Evolutionary conservation across 2,113 vertebrate species (phyloP).

Genomic region (Agapornis roseicollis): DNA sequence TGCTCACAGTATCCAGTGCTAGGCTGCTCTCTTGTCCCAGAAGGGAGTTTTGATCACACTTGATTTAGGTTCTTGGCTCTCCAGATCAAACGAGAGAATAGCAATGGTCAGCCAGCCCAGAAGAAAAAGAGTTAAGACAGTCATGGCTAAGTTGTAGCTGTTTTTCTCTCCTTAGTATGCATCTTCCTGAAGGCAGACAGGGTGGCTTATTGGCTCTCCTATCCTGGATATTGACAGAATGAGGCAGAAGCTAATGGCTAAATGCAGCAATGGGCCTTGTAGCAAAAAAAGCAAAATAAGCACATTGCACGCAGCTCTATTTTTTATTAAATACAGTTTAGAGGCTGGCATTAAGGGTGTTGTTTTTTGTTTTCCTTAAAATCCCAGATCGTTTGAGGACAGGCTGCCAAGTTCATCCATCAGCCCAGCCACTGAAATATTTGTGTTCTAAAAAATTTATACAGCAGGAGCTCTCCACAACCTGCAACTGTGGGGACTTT

Average conservation of each 20-base stretch:
- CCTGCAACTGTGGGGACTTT: conserved; percentile 31
- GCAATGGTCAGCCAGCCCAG: neutral
- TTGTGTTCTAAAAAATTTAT: conserved; percentile 55
- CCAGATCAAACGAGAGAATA: neutral
- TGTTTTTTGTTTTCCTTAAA: conserved; percentile 59
- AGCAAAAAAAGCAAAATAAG: conserved; percentile 52
- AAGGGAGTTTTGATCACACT: neutral
- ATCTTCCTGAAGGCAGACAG: neutral
- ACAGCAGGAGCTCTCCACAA: conserved; percentile 24
- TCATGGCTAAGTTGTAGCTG: neutral
- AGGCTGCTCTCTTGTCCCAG: neutral
- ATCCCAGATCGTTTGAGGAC: conserved; percentile 53
- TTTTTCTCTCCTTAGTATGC: neutral
- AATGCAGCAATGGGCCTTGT: neutral
- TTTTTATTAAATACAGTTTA: conserved; percentile 60
- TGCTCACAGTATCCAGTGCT: neutral
- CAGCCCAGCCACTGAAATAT: conserved; percentile 60
- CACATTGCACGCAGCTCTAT: conserved; percentile 44
- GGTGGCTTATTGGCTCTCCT: neutral
- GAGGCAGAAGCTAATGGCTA: conserved; percentile 41
- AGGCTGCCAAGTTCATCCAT: conserved; percentile 65
- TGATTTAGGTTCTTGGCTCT: neutral
- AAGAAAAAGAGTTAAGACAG: neutral
- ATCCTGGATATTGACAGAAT: conserved; percentile 31
- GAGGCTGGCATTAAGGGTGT: conserved; percentile 46